Evolutionary conservation across 2,113 vertebrate species (phyloP), one percentile per base, ranked within the genome.

Genomic region (Phrynocephalus versicolor): DNA sequence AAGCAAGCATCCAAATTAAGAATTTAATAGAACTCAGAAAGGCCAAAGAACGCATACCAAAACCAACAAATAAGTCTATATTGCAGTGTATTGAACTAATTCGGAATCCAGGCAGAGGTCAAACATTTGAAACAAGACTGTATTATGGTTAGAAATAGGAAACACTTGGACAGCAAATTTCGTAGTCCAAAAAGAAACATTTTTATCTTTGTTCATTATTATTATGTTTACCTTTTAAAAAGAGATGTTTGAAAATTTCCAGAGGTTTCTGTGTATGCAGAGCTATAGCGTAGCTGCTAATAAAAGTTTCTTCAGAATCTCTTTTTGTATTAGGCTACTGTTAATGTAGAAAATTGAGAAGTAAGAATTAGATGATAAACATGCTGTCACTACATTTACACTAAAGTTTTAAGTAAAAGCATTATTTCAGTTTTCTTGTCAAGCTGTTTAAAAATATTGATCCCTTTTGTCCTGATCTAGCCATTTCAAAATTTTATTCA

Each of bases 391-490:
- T 25, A 57, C 45, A 45, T 1, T 45, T 85, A 9, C 16, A 65
- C 19, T 25, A 72, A 25, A 12, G 1, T 64, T 82, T 88, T 71
- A 84, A 76, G 21, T 60, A 58, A 79, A 87, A 84, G 21, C 3
- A 70, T 77, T 37, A 5, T 86, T 89, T 87, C 37, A n/a, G 73
- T 55, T 55, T 77, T 65, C 81, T 69, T 82, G n/a, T 75, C 5
- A 89, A 58, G 23, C n/a, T 35, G 79, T 81, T 85, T 85, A 85
- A 91, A 92, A 90, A 87, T 18, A 23, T n/a, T 19, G 72, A 37
- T 55, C 84, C 73, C 21, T 81, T 72, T 69, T 60, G 45, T 33
- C 39, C 65, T 58, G 57, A 84, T 58, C 73, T 58, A 84, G 13
- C 77, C 73, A 64, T 80, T 89, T 78, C 3, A 74, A 88, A 91